Evolutionary conservation across 2,113 vertebrate genomes (phyloP).

Genomic region (Larimichthys crocea): DNA sequence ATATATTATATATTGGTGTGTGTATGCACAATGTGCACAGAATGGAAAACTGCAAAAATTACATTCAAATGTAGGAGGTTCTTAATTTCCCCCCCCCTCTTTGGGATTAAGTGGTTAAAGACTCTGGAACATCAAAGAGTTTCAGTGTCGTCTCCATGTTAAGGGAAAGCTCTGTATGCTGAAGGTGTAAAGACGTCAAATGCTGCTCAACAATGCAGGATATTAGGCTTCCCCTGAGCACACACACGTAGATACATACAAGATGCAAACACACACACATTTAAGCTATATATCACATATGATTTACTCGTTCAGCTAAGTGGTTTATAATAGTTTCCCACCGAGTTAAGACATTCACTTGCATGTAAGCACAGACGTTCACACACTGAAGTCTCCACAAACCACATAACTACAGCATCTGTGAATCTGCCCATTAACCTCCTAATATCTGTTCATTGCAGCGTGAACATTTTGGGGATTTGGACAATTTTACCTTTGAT

Average conservation of each 20-base stretch:
- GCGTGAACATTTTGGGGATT: constrained; percentile 18
- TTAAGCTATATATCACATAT: not conserved
- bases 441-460: not conserved
- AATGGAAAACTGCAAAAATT: constrained; percentile 31
- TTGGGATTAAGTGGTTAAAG: constrained; percentile 83
- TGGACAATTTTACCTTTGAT: constrained; percentile 44
- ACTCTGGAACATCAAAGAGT: constrained; percentile 80
- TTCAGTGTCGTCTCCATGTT: constrained; percentile 66
- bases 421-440: constrained; percentile 11
- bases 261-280: not conserved
- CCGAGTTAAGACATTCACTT: not conserved
- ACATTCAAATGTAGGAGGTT: constrained; percentile 70
- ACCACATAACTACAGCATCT: not conserved
- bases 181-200: constrained; percentile 72
- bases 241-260: not conserved
- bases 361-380: not conserved
- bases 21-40: constrained; percentile 14
- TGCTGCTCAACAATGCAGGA: constrained; percentile 50
- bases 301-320: not conserved
- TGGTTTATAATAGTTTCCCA: not conserved
- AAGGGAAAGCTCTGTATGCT: constrained; percentile 60
- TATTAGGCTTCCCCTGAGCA: constrained; percentile 43
- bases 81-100: constrained; percentile 48
- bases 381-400: not conserved
- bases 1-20: not conserved